A percentile compares a stretch with the other conserved stretches of the same genome.
phyloP scores from a whole-genome alignment of 1,140 invertebrate species.

The Diachasma alloeum region DNA sequence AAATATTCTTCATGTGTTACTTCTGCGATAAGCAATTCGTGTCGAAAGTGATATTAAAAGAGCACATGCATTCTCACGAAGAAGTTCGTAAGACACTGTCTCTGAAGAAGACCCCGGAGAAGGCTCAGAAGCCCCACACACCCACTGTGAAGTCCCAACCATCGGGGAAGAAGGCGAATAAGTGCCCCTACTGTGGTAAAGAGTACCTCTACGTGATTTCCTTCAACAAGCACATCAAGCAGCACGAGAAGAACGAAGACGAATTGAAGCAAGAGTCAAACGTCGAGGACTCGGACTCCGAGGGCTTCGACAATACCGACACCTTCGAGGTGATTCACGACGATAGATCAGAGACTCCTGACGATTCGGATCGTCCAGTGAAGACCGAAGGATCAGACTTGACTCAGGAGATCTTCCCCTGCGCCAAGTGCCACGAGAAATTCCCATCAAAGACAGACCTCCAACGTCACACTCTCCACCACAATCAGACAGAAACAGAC shows the following conservation, averaged over 20 bases:
- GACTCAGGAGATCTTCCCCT: slow-evolving; percentile 32
- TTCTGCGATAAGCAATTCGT: slow-evolving; percentile 60
- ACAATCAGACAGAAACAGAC: slow-evolving; percentile 9
- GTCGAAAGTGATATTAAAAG: slow-evolving; percentile 57
- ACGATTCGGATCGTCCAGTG: background rate
- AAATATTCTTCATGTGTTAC: slow-evolving; percentile 59
- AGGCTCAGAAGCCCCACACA: slow-evolving; percentile 35
- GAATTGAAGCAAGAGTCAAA: slow-evolving; percentile 45
- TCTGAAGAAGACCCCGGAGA: slow-evolving; percentile 48
- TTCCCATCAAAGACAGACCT: slow-evolving; percentile 44
- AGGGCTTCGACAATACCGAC: slow-evolving; percentile 39
- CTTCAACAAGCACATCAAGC: slow-evolving; percentile 60
- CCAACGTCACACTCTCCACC: slow-evolving; percentile 43
- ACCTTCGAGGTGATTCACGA: slow-evolving; percentile 30
- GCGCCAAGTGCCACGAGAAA: slow-evolving; percentile 45
- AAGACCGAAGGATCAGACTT: slow-evolving; percentile 10
- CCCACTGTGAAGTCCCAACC: slow-evolving; percentile 40
- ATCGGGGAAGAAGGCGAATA: slow-evolving; percentile 57
- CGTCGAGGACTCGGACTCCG: slow-evolving; percentile 45
- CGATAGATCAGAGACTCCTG: background rate
- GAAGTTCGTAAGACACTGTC: slow-evolving; percentile 54
- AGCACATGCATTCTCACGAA: slow-evolving; percentile 62
- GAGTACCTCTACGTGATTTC: slow-evolving; percentile 63
- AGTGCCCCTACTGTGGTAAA: slow-evolving; percentile 62
- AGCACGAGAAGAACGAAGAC: slow-evolving; percentile 53